Percentiles rank a stretch among this genome's conserved stretches.
Conservation (phyloP, 2,797 vertebrate species). For the Premnoplex brunnescens region DNA sequence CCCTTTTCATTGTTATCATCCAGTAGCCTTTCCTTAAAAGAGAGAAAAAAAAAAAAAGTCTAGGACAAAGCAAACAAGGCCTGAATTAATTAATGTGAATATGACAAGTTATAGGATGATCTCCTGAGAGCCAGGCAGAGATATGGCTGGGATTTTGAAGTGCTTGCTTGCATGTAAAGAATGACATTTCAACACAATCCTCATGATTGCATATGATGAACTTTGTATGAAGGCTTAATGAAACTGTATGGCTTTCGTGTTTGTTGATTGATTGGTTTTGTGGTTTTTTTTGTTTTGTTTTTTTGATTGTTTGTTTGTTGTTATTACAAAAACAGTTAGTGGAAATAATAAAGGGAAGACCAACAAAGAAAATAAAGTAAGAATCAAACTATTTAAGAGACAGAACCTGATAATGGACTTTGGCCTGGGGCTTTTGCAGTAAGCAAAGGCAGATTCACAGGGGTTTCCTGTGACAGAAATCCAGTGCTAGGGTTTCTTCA, state of each 20-base stretch:
- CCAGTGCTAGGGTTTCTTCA: background rate
- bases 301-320: no score
- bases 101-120: background rate
- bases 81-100: conserved; percentile 13
- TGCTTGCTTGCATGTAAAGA: background rate
- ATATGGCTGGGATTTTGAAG: background rate
- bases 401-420: background rate
- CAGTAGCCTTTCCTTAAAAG: background rate
- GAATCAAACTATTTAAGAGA: background rate
- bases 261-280: background rate
- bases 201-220: background rate
- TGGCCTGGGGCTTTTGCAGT: background rate
- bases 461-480: background rate
- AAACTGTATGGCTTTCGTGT: background rate
- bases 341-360: background rate
- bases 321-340: background rate
- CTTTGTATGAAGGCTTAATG: conserved; percentile 2
- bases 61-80: background rate
- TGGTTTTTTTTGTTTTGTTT: no score
- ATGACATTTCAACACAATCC: background rate
- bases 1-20: conserved; percentile 35
- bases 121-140: background rate
- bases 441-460: background rate
- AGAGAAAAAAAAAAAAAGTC: background rate
- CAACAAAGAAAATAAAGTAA: background rate